These are phyloP conservation scores for Phengaris alcon DNA, from an alignment of 2,888 invertebrate genomes.

Conservation along the genomic window DNA sequence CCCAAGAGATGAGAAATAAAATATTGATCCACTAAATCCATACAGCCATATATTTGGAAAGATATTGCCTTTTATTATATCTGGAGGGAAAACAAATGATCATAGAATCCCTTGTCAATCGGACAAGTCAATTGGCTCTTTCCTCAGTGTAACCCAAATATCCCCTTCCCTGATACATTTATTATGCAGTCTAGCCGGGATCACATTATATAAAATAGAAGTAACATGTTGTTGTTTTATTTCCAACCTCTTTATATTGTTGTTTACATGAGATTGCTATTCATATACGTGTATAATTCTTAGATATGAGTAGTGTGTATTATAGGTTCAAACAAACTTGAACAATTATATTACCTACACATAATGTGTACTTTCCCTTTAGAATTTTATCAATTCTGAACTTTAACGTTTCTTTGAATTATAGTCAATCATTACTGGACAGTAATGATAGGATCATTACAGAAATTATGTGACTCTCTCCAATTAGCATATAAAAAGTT, in stretches of 20 bases:
- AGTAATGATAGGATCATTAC: slow-evolving; percentile 4
- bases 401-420: background rate
- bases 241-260: background rate
- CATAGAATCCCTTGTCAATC: slow-evolving; percentile 23
- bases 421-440: slow-evolving; percentile 1
- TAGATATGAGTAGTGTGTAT: background rate
- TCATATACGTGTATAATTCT: background rate
- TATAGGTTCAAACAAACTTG: background rate
- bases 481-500: slow-evolving; percentile 21
- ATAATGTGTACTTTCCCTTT: background rate
- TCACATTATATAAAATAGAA: slow-evolving; percentile 4
- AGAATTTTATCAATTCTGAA: background rate
- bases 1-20: slow-evolving; percentile 7
- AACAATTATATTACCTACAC: background rate
- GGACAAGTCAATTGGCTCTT: slow-evolving; percentile 25
- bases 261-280: background rate
- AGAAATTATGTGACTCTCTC: slow-evolving; percentile 6
- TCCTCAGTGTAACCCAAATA: slow-evolving; percentile 22
- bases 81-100: slow-evolving; percentile 22
- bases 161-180: slow-evolving; percentile 10
- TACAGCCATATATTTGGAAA: slow-evolving; percentile 4
- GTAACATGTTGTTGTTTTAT: background rate
- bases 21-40: slow-evolving; percentile 27
- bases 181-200: slow-evolving; percentile 15
- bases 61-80: slow-evolving; percentile 17